These are phyloP conservation scores for Heliconius melpomene DNA, from an alignment of 1,140 invertebrate species.

Conservation along the genomic window DNA sequence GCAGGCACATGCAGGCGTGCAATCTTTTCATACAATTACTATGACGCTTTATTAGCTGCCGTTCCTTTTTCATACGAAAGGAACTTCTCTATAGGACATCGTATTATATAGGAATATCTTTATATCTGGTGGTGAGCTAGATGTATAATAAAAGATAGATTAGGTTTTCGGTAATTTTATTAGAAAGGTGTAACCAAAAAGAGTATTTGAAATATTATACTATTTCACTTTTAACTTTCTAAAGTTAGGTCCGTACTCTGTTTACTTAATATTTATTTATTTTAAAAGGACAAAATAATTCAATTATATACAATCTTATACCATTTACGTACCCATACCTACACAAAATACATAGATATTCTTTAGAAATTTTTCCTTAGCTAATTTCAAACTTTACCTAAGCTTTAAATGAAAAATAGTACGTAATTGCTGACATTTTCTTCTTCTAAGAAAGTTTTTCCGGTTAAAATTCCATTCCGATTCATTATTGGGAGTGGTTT, in stretches of 20 bases:
- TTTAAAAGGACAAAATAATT: neutral
- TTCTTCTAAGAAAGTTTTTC: neutral
- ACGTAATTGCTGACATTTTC: constrained; percentile 3
- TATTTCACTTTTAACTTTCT: too few relatives aligned
- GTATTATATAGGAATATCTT: neutral
- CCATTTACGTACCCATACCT: neutral
- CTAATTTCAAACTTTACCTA: neutral
- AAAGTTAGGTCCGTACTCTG: too few relatives aligned
- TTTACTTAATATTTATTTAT: neutral
- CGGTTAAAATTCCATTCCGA: neutral
- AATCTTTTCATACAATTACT: constrained; percentile 44
- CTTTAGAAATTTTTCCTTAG: neutral
- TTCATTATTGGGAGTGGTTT: neutral
- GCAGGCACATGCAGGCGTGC: constrained; percentile 42
- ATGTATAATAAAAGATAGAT: too few relatives aligned
- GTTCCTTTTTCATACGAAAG: constrained; percentile 27
- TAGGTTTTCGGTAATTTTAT: too few relatives aligned
- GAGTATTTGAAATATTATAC: too few relatives aligned
- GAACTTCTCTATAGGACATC: neutral
- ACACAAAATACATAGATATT: neutral
- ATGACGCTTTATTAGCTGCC: constrained; percentile 50
- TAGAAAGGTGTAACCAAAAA: too few relatives aligned
- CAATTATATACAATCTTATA: neutral
- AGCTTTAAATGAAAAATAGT: neutral
- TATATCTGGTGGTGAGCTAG: too few relatives aligned